phyloP scores from a whole-genome alignment of 2,797 vertebrate species.

The Carduelis carduelis region DNA sequence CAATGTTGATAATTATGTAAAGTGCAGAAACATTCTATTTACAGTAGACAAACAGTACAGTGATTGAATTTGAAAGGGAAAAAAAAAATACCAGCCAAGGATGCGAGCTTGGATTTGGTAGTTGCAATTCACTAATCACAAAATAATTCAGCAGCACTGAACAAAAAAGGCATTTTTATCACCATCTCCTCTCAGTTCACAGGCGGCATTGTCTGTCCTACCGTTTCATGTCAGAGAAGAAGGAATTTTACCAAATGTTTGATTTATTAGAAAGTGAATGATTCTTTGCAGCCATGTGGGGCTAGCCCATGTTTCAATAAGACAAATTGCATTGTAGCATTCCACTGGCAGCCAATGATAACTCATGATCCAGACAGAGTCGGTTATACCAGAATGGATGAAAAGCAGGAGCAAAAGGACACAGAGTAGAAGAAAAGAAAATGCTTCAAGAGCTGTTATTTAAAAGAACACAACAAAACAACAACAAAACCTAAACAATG shows the following conservation, averaged over 20 bases:
- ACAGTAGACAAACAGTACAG: conserved; percentile 51
- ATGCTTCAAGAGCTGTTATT: conserved; percentile 52
- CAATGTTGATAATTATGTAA: conserved; percentile 45
- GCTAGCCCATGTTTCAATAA: conserved; percentile 90
- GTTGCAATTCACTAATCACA: conserved; percentile 13
- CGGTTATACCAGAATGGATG: conserved; percentile 93
- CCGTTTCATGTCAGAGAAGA: conserved; percentile 78
- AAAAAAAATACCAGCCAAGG: conserved; percentile 21
- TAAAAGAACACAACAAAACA: neutral
- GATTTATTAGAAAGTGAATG: conserved; percentile 93
- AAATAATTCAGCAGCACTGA: neutral
- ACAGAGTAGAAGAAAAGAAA: conserved; percentile 86
- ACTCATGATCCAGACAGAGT: conserved; percentile 97
- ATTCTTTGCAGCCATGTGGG: conserved; percentile 90
- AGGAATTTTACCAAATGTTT: conserved; percentile 86
- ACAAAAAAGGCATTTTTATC: conserved; percentile 66
- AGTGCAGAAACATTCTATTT: conserved; percentile 48
- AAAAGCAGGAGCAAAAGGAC: conserved; percentile 92
- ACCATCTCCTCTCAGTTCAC: conserved; percentile 79
- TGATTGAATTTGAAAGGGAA: conserved; percentile 45
- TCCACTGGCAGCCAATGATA: conserved; percentile 98
- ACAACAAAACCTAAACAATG: conserved; percentile 25
- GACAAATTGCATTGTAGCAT: conserved; percentile 93
- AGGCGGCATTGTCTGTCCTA: conserved; percentile 81
- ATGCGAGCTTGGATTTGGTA: conserved; percentile 2